Percentiles rank a stretch among this genome's conserved stretches.
Evolutionary conservation across 2,888 invertebrate genomes (phyloP).

Genomic region (Fragum sueziense): DNA sequence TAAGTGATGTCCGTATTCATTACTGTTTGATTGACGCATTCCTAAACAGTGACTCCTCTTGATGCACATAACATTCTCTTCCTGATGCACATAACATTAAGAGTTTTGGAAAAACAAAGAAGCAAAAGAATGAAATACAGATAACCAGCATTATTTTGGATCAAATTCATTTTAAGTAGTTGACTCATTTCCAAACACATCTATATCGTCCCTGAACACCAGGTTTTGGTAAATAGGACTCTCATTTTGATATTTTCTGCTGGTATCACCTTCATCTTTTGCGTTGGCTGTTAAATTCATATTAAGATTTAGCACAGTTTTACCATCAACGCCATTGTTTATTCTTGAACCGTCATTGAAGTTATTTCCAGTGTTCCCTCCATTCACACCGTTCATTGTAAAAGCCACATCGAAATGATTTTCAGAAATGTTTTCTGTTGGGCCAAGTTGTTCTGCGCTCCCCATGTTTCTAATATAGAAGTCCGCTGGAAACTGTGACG

Average conservation of each 20-base stretch:
- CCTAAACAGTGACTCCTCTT: no score
- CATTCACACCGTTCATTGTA: background rate
- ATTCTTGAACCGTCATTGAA: no score
- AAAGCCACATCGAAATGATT: background rate
- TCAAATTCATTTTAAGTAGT: conserved; percentile 4
- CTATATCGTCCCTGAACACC: background rate
- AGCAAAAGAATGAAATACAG: no score
- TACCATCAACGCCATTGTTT: background rate
- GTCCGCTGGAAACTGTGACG: conserved; percentile 10
- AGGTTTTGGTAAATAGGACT: background rate
- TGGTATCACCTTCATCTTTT: background rate
- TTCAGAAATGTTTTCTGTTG: background rate
- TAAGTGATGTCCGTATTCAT: background rate
- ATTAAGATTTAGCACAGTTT: no score
- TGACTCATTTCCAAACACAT: conserved; percentile 8
- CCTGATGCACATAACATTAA: no score
- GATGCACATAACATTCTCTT: no score
- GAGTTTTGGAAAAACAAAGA: no score
- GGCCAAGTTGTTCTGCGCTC: background rate
- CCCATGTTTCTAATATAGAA: conserved; percentile 1
- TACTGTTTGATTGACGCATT: no score
- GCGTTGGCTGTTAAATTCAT: no score
- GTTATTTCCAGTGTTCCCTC: no score
- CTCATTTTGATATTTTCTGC: background rate
- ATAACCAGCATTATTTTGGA: no score